Percentiles rank a stretch among this genome's conserved stretches.
Conservation (phyloP, 2,888 invertebrate species). For the Teinopalpus imperialis region DNA sequence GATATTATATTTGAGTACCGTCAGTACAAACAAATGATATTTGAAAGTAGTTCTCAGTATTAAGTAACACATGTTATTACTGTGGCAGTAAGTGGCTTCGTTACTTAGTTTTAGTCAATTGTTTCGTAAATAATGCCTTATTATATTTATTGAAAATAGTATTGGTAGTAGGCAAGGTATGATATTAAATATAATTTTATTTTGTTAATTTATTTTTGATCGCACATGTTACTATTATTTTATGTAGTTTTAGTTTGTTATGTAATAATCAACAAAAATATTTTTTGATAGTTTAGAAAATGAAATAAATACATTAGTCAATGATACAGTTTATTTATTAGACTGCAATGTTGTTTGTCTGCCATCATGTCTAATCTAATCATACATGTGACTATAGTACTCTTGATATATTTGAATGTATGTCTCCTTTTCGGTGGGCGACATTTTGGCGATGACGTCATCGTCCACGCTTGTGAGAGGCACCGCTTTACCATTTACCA, state of each 20-base stretch:
- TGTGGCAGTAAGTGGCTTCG: conserved; percentile 10
- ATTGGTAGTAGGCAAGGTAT: too few species aligned
- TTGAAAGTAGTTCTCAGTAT: conserved; percentile 39
- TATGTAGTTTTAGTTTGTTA: not conserved
- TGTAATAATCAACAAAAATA: not conserved
- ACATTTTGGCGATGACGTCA: conserved; percentile 94
- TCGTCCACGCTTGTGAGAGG: conserved; percentile 93
- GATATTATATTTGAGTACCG: conserved; percentile 10
- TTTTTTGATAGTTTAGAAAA: conserved; percentile 14
- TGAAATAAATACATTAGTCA: not conserved
- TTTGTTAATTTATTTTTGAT: conserved; percentile 18
- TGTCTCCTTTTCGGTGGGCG: conserved; percentile 94
- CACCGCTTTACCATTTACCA: conserved; percentile 90
- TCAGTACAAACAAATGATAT: conserved; percentile 18
- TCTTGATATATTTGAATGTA: conserved; percentile 97
- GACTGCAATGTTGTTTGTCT: not conserved
- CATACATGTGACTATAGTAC: conserved; percentile 94
- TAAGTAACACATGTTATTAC: conserved; percentile 40
- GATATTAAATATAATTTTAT: conserved; percentile 18
- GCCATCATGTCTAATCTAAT: conserved; percentile 62
- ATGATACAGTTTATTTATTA: not conserved
- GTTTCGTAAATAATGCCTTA: conserved; percentile 14
- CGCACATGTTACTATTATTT: too few species aligned
- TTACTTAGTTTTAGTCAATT: conserved; percentile 28
- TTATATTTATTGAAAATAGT: too few species aligned